phyloP scores from a whole-genome alignment of 2,888 invertebrate genomes.

The Noctua janthe region DNA sequence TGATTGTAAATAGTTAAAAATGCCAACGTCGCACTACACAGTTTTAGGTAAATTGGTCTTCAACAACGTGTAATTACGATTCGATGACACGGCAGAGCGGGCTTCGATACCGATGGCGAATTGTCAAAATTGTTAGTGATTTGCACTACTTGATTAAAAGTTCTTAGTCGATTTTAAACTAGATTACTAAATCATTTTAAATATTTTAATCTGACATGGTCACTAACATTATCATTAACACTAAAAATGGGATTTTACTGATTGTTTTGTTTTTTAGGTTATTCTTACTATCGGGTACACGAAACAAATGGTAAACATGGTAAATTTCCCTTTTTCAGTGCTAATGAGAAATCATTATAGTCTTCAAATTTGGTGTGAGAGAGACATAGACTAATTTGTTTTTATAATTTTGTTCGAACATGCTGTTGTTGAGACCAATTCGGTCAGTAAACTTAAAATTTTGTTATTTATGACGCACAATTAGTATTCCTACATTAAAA shows the following conservation, averaged over 20 bases:
- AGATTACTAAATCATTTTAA: neutral
- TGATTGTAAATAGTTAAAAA: slow-evolving; percentile 52
- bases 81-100: slow-evolving; percentile 65
- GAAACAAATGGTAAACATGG: too few species aligned
- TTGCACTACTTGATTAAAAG: slow-evolving; percentile 2
- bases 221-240: neutral
- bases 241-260: neutral
- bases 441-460: neutral
- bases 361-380: neutral
- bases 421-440: neutral
- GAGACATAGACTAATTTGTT: neutral
- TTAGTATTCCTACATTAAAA: neutral
- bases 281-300: too few species aligned
- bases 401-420: too few species aligned
- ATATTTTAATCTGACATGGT: neutral
- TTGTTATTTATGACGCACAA: neutral
- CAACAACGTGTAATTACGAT: slow-evolving; percentile 80
- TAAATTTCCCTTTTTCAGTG: neutral
- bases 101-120: slow-evolving; percentile 40
- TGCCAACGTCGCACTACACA: slow-evolving; percentile 65
- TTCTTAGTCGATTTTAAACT: slow-evolving; percentile 16
- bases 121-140: slow-evolving; percentile 66
- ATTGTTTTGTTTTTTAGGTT: too few species aligned
- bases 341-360: neutral
- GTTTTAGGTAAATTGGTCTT: slow-evolving; percentile 56